A percentile compares a stretch with the other conserved stretches of the same genome.
phyloP scores from a whole-genome alignment of 2,113 vertebrate species.

The Cheirogaleus medius region DNA sequence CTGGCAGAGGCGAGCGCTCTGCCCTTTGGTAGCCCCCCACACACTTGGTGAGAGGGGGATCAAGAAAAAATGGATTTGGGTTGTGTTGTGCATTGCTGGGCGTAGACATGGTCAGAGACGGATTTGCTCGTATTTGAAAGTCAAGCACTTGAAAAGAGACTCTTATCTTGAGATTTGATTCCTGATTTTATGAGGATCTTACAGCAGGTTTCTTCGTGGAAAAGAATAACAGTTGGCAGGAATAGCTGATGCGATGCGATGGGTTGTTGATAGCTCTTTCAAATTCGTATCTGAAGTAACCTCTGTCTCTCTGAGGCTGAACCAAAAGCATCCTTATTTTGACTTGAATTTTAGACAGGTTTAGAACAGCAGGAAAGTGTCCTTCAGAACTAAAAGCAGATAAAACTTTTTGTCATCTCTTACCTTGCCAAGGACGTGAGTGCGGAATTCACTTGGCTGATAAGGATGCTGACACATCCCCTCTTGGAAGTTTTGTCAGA shows the following conservation, averaged over 20 bases:
- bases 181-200: conserved; percentile 35
- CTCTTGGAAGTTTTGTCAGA: conserved; percentile 61
- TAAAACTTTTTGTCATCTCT: conserved; percentile 40
- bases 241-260: neutral
- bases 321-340: neutral
- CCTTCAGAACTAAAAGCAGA: conserved; percentile 46
- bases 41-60: accelerated
- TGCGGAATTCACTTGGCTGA: neutral
- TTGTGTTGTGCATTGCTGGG: accelerated
- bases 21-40: accelerated
- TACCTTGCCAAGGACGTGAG: neutral
- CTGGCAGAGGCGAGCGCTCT: neutral
- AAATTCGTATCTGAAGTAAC: conserved; percentile 36
- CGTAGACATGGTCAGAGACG: neutral
- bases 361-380: neutral
- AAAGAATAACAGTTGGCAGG: neutral
- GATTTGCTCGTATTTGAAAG: conserved; percentile 39
- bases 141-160: neutral
- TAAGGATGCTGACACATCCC: conserved; percentile 37
- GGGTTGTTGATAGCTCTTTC: neutral
- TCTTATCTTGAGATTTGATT: conserved; percentile 1
- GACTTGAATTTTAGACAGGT: conserved; percentile 3
- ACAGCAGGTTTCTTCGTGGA: neutral
- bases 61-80: neutral
- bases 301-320: conserved; percentile 36